Evolutionary conservation across 2,888 invertebrate species (phyloP).

Genomic region (Acanthosepion pharaonis): DNA sequence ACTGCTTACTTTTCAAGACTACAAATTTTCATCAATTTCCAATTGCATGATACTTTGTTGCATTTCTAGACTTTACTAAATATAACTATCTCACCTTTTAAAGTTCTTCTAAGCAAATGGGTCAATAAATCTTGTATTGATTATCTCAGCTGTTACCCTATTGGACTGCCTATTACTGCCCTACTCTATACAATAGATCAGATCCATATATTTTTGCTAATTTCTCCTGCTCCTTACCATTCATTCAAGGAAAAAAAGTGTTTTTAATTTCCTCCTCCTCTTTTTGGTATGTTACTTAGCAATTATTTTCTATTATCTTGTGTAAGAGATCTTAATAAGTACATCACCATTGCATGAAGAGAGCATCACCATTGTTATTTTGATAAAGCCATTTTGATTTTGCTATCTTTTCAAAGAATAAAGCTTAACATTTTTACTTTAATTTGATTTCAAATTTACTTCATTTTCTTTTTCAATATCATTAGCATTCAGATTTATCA

Average conservation of each 20-base stretch:
- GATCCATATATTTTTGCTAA: not conserved
- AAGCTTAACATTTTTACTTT: not conserved
- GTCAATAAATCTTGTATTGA: constrained; percentile 25
- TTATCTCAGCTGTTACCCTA: not conserved
- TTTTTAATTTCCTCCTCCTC: not conserved
- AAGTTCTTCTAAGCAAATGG: not conserved
- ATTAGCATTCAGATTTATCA: too few species aligned
- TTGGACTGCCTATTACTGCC: not conserved
- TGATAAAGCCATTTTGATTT: not conserved
- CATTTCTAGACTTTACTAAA: not conserved
- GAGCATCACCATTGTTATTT: not conserved
- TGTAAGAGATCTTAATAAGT: not conserved
- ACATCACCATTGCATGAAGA: not conserved
- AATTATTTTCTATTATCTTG: not conserved
- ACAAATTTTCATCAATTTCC: not conserved
- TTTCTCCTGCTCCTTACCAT: not conserved
- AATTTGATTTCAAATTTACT: not conserved
- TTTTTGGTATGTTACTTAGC: not conserved
- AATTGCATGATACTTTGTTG: not conserved
- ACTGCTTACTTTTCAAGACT: not conserved
- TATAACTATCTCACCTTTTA: not conserved
- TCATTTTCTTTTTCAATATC: too few species aligned
- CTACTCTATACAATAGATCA: not conserved
- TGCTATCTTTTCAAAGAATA: not conserved
- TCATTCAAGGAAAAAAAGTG: not conserved